Evolutionary conservation across 1,140 invertebrate genomes (phyloP).

Genomic region (Drosophila sucinea): DNA sequence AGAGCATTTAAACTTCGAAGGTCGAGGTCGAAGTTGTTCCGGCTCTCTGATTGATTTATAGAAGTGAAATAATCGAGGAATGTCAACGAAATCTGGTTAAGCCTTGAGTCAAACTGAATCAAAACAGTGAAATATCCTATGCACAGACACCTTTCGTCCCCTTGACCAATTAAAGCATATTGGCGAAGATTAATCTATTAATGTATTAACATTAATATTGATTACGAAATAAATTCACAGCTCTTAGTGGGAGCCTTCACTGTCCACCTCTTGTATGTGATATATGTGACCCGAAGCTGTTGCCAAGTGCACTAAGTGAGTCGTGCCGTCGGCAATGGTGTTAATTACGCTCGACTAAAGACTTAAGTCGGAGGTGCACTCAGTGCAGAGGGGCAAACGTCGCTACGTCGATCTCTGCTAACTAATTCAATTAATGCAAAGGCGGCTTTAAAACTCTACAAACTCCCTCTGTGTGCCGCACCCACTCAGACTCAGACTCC

Average conservation of each 20-base stretch:
- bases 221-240: too few species aligned
- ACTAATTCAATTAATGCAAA: slow-evolving; percentile 45
- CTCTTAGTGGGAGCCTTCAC: background rate
- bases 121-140: too few species aligned
- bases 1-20: too few species aligned
- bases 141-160: too few species aligned
- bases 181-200: too few species aligned
- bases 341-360: slow-evolving; percentile 29
- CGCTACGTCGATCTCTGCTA: background rate
- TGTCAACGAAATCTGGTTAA: too few species aligned
- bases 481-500: background rate
- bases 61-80: too few species aligned
- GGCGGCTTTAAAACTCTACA: slow-evolving; percentile 32
- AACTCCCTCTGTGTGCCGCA: slow-evolving; percentile 25
- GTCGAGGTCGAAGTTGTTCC: too few species aligned
- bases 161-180: too few species aligned
- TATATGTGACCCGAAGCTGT: background rate
- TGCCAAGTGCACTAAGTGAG: slow-evolving; percentile 22
- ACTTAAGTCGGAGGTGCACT: slow-evolving; percentile 29
- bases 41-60: too few species aligned
- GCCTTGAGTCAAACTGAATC: too few species aligned
- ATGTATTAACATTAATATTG: too few species aligned
- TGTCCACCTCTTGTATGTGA: background rate
- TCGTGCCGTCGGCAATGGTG: slow-evolving; percentile 6
- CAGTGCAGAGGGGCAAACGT: slow-evolving; percentile 1